Conservation (phyloP, 2,113 vertebrate genomes). For the Alexandromys fortis region DNA sequence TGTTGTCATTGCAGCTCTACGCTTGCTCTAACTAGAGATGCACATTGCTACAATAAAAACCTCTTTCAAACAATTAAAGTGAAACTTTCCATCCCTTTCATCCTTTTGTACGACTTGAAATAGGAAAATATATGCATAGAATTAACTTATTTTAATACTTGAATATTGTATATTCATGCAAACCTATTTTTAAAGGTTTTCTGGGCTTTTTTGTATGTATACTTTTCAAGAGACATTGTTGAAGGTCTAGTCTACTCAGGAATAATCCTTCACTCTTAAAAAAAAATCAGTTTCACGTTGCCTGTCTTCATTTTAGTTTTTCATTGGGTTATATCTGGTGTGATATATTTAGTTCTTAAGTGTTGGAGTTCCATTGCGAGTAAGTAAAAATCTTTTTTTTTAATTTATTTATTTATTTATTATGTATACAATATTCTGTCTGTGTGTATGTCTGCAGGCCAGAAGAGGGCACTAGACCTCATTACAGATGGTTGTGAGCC, state of each 20-base stretch:
- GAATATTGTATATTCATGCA: conserved; percentile 64
- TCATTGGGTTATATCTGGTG: conserved; percentile 11
- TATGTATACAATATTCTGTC: too few relatives aligned
- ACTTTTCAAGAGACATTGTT: conserved; percentile 50
- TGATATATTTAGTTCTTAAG: conserved; percentile 54
- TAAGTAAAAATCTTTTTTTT: not conserved
- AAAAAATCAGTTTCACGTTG: conserved; percentile 26
- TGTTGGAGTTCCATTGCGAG: not conserved
- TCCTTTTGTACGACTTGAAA: conserved; percentile 66
- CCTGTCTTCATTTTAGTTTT: conserved; percentile 30
- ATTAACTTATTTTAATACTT: conserved; percentile 77
- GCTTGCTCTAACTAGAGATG: conserved; percentile 33
- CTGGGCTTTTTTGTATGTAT: not conserved
- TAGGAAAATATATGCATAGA: conserved; percentile 74
- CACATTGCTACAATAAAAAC: not conserved
- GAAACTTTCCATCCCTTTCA: conserved; percentile 64
- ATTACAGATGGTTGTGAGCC: too few relatives aligned
- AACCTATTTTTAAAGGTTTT: conserved; percentile 12
- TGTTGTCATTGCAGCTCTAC: not conserved
- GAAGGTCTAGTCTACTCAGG: conserved; percentile 49
- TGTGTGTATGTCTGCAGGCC: too few relatives aligned
- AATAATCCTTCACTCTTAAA: conserved; percentile 49
- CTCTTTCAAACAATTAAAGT: conserved; percentile 54
- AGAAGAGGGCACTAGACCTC: too few relatives aligned
- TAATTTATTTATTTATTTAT: too few relatives aligned